Conservation (phyloP, 2,113 vertebrate species). For the Catagonus wagneri region DNA sequence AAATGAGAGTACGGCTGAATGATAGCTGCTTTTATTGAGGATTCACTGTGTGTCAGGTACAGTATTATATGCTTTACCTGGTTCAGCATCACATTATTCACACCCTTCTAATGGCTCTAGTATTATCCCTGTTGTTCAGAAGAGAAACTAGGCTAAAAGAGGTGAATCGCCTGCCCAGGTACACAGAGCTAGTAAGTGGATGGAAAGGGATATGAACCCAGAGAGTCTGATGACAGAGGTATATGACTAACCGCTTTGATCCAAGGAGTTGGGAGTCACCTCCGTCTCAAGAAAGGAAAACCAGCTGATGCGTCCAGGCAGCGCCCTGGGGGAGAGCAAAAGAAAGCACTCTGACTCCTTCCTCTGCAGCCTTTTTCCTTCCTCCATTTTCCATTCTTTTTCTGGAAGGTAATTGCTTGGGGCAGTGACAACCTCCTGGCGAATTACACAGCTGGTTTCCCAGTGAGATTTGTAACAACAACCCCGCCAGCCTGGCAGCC, state of each 20-base stretch:
- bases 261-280: slow-evolving; percentile 5
- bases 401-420: slow-evolving; percentile 79
- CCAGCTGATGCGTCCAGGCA: slow-evolving; percentile 33
- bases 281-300: slow-evolving; percentile 17
- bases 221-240: background rate
- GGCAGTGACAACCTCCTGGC: slow-evolving; percentile 73
- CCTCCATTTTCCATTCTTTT: slow-evolving; percentile 70
- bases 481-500: slow-evolving; percentile 78
- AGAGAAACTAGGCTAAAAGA: slow-evolving; percentile 33
- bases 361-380: slow-evolving; percentile 30
- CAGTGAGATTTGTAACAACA: slow-evolving; percentile 78
- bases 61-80: background rate
- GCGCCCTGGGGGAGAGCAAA: slow-evolving; percentile 41
- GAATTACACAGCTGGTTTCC: slow-evolving; percentile 78
- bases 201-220: slow-evolving; percentile 17
- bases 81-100: background rate
- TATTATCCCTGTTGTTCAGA: slow-evolving; percentile 30
- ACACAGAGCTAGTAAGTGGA: background rate
- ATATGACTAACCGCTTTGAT: slow-evolving; percentile 48
- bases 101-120: background rate
- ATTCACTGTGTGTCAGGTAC: background rate
- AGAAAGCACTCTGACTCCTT: slow-evolving; percentile 59
- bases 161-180: background rate
- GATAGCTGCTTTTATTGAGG: background rate
- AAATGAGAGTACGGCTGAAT: background rate